These are phyloP conservation scores for Sitta europaea DNA, from an alignment of 2,113 vertebrate genomes.

Conservation along the genomic window DNA sequence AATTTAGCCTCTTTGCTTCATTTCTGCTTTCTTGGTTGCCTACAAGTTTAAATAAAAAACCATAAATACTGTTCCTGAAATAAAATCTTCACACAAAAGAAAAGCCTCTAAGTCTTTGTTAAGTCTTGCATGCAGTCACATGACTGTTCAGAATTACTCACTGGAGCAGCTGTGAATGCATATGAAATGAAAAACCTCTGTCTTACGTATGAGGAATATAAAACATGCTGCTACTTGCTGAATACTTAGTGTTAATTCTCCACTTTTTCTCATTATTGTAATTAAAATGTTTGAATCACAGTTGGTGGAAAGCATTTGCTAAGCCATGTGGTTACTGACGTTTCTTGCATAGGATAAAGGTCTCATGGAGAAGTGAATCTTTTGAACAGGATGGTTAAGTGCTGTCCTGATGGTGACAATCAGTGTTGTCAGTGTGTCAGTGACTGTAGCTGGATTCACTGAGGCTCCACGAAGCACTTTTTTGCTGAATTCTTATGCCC, in stretches of 20 bases:
- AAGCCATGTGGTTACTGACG: neutral
- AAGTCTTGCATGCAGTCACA: neutral
- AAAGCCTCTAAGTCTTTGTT: neutral
- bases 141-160: constrained; percentile 31
- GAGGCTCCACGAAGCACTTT: neutral
- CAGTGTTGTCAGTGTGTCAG: neutral
- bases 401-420: neutral
- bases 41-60: constrained; percentile 27
- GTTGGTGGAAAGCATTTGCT: neutral
- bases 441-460: neutral
- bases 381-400: neutral
- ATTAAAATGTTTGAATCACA: neutral
- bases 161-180: constrained; percentile 11
- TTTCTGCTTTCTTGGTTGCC: constrained; percentile 23
- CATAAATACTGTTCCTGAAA: constrained; percentile 46
- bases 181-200: neutral
- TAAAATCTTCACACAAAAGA: constrained; percentile 4
- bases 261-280: neutral
- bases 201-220: constrained; percentile 4
- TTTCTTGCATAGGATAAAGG: neutral
- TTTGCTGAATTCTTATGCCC: neutral
- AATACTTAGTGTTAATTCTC: neutral
- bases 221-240: neutral
- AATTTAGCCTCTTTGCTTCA: neutral
- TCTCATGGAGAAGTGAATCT: neutral